Conservation (phyloP, 2,888 invertebrate genomes). For the Hybos culiciformis region DNA sequence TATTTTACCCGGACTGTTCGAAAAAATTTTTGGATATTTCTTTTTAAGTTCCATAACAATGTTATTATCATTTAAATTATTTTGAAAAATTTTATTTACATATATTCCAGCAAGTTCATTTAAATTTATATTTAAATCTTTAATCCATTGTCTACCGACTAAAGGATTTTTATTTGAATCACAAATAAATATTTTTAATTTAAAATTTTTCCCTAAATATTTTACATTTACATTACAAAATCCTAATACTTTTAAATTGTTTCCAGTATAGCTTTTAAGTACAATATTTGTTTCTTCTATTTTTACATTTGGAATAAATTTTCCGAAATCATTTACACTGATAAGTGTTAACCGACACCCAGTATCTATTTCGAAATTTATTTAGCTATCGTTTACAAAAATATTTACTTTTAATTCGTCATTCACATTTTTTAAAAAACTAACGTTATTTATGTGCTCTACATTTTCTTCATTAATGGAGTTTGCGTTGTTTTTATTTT, state of each 20-base stretch:
- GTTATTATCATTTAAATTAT: slow-evolving; percentile 1
- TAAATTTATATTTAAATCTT: slow-evolving; percentile 13
- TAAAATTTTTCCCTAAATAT: background rate
- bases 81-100: background rate
- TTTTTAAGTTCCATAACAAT: slow-evolving; percentile 2
- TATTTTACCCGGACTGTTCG: too few relatives aligned
- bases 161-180: slow-evolving; percentile 15
- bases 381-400: background rate
- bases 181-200: slow-evolving; percentile 14
- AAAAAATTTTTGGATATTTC: too few relatives aligned
- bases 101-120: background rate
- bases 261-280: slow-evolving; percentile 12
- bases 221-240: slow-evolving; percentile 10
- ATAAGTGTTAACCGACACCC: background rate
- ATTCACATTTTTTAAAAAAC: too few relatives aligned
- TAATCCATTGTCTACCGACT: slow-evolving; percentile 18
- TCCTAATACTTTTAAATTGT: slow-evolving; percentile 9
- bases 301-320: background rate
- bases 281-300: slow-evolving; percentile 7
- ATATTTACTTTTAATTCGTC: background rate
- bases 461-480: background rate
- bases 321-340: background rate
- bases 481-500: background rate
- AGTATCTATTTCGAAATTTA: background rate
- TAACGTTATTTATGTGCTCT: background rate